Conservation (phyloP, 2,113 vertebrate species). For the Chamaea fasciata region DNA sequence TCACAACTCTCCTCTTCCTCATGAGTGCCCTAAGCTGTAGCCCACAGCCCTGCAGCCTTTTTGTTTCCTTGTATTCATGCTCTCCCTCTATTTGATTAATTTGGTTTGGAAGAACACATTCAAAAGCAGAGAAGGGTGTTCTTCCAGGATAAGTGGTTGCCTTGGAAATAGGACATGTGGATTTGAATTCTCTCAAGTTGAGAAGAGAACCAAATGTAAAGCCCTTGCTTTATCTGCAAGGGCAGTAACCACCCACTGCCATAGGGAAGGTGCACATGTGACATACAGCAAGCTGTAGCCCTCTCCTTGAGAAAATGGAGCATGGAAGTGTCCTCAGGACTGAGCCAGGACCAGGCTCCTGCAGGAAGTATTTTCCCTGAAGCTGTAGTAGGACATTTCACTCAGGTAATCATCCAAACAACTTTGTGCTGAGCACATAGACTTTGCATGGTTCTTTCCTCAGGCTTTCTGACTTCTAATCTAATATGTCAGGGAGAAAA, state of each 20-base stretch:
- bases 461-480: background rate
- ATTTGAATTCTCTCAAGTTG: background rate
- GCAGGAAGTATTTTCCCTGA: background rate
- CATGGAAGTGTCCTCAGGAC: background rate
- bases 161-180: background rate
- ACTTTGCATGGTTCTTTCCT: background rate
- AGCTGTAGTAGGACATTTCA: background rate
- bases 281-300: background rate
- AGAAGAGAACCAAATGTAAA: background rate
- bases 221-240: background rate
- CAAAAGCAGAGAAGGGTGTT: background rate
- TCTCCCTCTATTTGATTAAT: background rate
- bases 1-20: background rate
- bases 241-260: background rate
- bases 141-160: background rate
- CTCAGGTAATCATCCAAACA: background rate
- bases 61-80: background rate
- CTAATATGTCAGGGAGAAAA: background rate
- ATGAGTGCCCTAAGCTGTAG: background rate
- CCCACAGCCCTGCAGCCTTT: background rate
- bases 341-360: background rate
- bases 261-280: background rate
- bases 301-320: background rate
- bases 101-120: background rate
- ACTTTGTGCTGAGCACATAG: background rate